These are phyloP conservation scores for Bucco capensis DNA, from an alignment of 2,113 vertebrate species.

Conservation along the genomic window DNA sequence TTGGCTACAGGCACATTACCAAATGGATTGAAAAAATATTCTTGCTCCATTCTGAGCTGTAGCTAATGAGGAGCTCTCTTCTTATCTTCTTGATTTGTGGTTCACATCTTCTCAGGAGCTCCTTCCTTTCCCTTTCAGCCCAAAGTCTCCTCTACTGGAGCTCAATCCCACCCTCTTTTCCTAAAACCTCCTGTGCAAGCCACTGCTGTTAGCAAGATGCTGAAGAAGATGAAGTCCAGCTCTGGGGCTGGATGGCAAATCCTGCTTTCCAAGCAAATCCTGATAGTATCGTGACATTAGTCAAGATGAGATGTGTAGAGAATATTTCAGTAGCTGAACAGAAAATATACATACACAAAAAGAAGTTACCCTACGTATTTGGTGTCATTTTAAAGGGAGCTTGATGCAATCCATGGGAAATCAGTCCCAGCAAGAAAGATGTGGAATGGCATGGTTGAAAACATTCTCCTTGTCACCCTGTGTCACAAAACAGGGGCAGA, in stretches of 20 bases:
- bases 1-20: conserved; percentile 47
- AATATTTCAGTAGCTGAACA: not conserved
- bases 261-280: not conserved
- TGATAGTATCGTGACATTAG: not conserved
- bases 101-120: not conserved
- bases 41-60: conserved; percentile 23
- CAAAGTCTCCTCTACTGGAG: not conserved
- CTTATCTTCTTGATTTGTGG: conserved; percentile 30
- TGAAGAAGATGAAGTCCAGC: not conserved
- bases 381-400: not conserved
- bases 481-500: no score
- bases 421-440: no score
- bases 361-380: not conserved
- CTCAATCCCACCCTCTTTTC: not conserved
- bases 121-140: not conserved
- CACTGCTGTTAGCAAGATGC: not conserved
- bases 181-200: not conserved
- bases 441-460: no score
- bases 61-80: not conserved
- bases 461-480: no score
- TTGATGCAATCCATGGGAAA: not conserved
- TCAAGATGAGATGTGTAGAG: not conserved
- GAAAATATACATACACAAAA: not conserved
- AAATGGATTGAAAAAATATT: conserved; percentile 56
- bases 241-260: not conserved